Evolutionary conservation across 2,888 invertebrate species (phyloP).

Genomic region (Griposia aprilina): DNA sequence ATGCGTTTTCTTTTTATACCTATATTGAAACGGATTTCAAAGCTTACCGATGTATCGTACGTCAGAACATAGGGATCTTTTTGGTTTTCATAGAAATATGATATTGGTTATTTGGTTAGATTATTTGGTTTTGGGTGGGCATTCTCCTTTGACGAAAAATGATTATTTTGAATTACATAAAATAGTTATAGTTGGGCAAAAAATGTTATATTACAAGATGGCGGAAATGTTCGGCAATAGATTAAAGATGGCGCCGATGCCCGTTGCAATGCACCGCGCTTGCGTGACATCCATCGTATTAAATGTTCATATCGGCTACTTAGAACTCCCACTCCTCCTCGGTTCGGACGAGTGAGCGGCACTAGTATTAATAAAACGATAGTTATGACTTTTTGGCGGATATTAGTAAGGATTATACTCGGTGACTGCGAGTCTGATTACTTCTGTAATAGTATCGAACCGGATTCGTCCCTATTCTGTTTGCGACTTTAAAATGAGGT

Average conservation of each 20-base stretch:
- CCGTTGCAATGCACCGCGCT: slow-evolving; percentile 6
- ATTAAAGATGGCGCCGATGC: background rate
- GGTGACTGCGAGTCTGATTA: slow-evolving; percentile 4
- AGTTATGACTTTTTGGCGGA: slow-evolving; percentile 14
- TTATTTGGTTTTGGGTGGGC: background rate
- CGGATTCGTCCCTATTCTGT: background rate
- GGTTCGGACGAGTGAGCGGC: background rate
- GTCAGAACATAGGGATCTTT: background rate
- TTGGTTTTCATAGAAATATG: background rate
- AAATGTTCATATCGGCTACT: background rate
- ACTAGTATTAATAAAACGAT: background rate
- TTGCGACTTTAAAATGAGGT: background rate
- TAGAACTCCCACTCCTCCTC: background rate
- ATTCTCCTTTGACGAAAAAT: background rate
- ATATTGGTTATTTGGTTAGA: background rate
- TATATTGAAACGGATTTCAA: background rate
- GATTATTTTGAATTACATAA: background rate
- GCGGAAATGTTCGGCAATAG: background rate
- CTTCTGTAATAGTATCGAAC: background rate
- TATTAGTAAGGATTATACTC: slow-evolving; percentile 13
- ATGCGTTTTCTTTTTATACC: background rate
- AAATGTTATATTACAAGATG: background rate
- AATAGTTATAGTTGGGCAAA: background rate
- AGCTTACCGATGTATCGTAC: background rate
- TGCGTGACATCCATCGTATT: slow-evolving; percentile 11